A percentile compares a stretch with the other conserved stretches of the same genome.
These are phyloP conservation scores for Varecia variegata DNA, from an alignment of 2,797 vertebrate genomes.

Conservation along the genomic window DNA sequence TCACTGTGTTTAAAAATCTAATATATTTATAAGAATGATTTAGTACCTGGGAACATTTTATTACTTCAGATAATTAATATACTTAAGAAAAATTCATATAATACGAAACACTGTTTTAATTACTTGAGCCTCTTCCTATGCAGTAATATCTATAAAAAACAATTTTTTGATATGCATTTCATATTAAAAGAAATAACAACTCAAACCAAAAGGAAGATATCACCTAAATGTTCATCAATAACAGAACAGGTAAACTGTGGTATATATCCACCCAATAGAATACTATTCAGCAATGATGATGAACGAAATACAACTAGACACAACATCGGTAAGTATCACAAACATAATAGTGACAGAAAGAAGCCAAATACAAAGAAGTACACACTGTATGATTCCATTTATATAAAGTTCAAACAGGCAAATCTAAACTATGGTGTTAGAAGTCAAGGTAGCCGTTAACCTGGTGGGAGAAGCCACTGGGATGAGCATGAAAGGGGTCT, in stretches of 20 bases:
- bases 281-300: neutral
- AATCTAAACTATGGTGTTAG: neutral
- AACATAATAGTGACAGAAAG: neutral
- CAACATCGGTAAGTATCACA: neutral
- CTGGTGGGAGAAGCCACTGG: neutral
- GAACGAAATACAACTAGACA: neutral
- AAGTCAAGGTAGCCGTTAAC: neutral
- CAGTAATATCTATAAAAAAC: neutral
- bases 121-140: neutral
- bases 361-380: neutral
- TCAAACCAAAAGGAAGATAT: neutral
- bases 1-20: neutral
- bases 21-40: neutral
- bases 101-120: neutral
- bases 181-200: slow-evolving; percentile 30
- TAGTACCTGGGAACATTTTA: neutral
- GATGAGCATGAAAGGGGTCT: neutral
- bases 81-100: neutral
- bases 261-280: neutral
- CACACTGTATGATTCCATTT: neutral
- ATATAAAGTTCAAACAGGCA: neutral
- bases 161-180: neutral
- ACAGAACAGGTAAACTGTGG: neutral
- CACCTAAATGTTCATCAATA: neutral
- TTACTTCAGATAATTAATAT: neutral